A percentile compares a stretch with the other conserved stretches of the same genome.
These are phyloP conservation scores for Eublepharis macularius DNA, from an alignment of 2,113 vertebrate species.

Conservation along the genomic window DNA sequence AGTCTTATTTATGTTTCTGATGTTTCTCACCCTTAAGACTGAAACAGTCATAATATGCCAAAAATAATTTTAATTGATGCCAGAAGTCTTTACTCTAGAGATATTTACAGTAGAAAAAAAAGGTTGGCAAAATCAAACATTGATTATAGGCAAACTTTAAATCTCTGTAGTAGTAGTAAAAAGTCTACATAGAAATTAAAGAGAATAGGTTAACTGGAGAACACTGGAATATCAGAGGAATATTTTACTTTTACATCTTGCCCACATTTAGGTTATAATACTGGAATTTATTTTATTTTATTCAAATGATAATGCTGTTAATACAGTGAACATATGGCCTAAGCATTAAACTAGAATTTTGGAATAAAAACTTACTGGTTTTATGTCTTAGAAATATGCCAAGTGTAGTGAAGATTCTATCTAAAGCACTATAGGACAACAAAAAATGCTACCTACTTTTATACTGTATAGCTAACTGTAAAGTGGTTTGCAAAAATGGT, in stretches of 20 bases:
- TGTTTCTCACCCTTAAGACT: neutral
- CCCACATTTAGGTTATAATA: neutral
- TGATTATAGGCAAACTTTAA: neutral
- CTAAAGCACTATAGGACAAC: neutral
- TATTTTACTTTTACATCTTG: neutral
- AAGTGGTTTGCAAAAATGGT: slow-evolving; percentile 46
- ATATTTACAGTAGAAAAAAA: neutral
- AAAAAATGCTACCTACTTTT: neutral
- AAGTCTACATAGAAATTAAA: slow-evolving; percentile 1
- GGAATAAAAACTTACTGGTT: neutral
- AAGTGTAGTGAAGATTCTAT: neutral
- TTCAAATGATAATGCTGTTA: neutral
- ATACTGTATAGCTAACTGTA: neutral
- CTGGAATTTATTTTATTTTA: neutral
- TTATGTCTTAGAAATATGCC: neutral
- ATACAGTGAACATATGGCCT: neutral
- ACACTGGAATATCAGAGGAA: neutral
- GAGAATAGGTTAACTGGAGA: neutral
- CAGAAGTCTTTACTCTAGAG: neutral
- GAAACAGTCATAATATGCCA: neutral
- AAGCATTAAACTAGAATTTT: neutral
- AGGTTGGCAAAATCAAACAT: neutral
- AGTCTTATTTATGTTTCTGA: neutral
- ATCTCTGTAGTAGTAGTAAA: neutral
- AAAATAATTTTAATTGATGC: neutral